Percentiles rank a stretch among this genome's conserved stretches.
Conservation (phyloP, 1,140 invertebrate genomes). For the Anastatus disparis region DNA sequence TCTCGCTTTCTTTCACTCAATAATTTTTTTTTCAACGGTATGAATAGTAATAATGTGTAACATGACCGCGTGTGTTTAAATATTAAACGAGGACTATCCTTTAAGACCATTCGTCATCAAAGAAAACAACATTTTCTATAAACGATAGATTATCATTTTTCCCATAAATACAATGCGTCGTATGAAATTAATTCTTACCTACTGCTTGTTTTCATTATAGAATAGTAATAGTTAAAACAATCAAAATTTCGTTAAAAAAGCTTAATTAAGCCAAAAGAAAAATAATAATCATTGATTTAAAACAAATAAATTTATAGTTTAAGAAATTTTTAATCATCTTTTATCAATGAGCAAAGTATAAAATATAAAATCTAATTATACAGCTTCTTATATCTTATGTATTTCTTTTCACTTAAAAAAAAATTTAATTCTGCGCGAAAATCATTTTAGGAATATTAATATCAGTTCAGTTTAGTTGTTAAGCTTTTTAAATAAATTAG, state of each 20-base stretch:
- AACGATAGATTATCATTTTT: conserved; percentile 26
- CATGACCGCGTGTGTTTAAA: conserved; percentile 41
- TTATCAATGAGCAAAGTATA: conserved; percentile 20
- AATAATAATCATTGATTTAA: conserved; percentile 1
- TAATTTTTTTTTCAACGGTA: conserved; percentile 24
- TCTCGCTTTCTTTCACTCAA: conserved; percentile 19
- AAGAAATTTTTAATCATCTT: conserved; percentile 9
- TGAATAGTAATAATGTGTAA: conserved; percentile 38
- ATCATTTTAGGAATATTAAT: conserved; percentile 30
- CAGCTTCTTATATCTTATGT: not conserved
- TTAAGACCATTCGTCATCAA: conserved; percentile 31
- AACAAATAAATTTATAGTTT: conserved; percentile 6
- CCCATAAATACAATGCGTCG: conserved; percentile 36
- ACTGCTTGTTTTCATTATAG: conserved; percentile 4
- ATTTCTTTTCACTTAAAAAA: not conserved
- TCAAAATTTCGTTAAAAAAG: conserved; percentile 20
- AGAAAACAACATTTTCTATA: not conserved
- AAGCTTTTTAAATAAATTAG: conserved; percentile 33
- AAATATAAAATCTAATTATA: conserved; percentile 22
- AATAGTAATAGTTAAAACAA: conserved; percentile 28
- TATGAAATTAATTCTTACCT: conserved; percentile 31
- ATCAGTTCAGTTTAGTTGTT: conserved; percentile 31
- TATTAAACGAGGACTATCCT: conserved; percentile 42
- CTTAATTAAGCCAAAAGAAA: conserved; percentile 27
- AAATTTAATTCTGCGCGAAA: conserved; percentile 6